A percentile compares a stretch with the other conserved stretches of the same genome.
phyloP scores from a whole-genome alignment of 2,888 invertebrate genomes.

The Nowickia ferox region DNA sequence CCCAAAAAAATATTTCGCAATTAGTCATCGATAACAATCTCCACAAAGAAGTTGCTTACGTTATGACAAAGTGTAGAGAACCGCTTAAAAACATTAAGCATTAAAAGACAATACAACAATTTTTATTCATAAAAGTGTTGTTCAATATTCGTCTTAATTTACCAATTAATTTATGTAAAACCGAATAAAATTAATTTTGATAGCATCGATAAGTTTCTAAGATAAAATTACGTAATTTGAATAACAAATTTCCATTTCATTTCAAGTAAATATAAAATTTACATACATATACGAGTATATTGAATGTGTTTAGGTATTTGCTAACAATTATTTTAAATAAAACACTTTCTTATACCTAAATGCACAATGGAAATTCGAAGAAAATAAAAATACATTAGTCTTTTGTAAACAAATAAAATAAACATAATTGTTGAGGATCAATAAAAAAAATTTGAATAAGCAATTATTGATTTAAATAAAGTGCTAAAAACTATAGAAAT shows the following conservation, averaged over 20 bases:
- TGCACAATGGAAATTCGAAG: not conserved
- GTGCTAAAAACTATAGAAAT: not conserved
- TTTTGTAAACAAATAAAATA: slow-evolving; percentile 11
- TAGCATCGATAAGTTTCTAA: not conserved
- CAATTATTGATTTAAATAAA: slow-evolving; percentile 38
- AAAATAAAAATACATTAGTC: not conserved
- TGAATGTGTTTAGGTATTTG: slow-evolving; percentile 10
- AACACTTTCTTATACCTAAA: not conserved
- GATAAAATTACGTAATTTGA: not conserved
- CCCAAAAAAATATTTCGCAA: no score
- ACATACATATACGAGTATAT: not conserved
- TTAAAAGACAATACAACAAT: no score
- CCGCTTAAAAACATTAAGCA: no score
- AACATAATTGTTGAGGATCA: slow-evolving; percentile 32
- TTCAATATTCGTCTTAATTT: no score
- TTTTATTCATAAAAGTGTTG: no score
- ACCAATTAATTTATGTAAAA: no score
- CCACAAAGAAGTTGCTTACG: no score
- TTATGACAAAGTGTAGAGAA: no score
- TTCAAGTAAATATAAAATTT: not conserved
- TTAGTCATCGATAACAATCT: no score
- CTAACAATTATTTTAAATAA: slow-evolving; percentile 29
- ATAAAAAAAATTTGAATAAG: not conserved
- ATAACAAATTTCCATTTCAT: not conserved
- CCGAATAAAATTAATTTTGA: no score